Base-by-base conservation (phyloP, 1,140 invertebrate species). In the Phocides pigmalion region DNA sequence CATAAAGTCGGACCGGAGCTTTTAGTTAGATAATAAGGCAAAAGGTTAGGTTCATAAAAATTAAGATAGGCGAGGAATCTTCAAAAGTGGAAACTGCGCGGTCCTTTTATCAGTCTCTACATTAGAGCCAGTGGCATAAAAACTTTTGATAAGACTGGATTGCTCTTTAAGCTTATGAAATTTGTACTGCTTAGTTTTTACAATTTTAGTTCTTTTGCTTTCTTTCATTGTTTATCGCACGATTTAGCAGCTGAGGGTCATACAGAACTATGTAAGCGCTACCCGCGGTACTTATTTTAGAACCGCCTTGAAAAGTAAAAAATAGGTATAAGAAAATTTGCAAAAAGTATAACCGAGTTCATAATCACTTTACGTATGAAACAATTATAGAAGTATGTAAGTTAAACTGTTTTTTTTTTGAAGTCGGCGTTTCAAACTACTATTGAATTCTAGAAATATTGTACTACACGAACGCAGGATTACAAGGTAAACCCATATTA, bases 21-120 rank as follows among this genome's bases (percentile, higher is more conserved):
- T 79, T 82, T 81, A 80, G 68, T 65, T 59, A 71, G 76, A 83
- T 84, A 84, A 78, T 76, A 74, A 49, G 46, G 65, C 76, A 76
- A 80, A 81, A 77, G 72, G 70, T 71, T 72, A 76, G 61, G 54
- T 54, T 70, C 75, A 77, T 81, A 79, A 83, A 79, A 80, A 79
- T 86, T 78, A 80, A 82, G 84, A 88, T 87, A 84, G 59, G 51
- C 63, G 37, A 62, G 69, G 69, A 72, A 82, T 78, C 62, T 74
- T 63, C 16, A 68, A 72, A 70, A 67, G 50, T 74, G 73, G 69
- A 74, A 72, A 64, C 53, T 56, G 67, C 66, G 61, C 51, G 67
- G 69, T 64, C 47, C 66, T 66, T 72, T 77, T 73, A 74, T 68
- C 70, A 51, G 53, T 28, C 44, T 28, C 44, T 59, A 63, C 68